Evolutionary conservation across 2,797 vertebrate species (phyloP).

Genomic region (Gephyroberyx darwinii): DNA sequence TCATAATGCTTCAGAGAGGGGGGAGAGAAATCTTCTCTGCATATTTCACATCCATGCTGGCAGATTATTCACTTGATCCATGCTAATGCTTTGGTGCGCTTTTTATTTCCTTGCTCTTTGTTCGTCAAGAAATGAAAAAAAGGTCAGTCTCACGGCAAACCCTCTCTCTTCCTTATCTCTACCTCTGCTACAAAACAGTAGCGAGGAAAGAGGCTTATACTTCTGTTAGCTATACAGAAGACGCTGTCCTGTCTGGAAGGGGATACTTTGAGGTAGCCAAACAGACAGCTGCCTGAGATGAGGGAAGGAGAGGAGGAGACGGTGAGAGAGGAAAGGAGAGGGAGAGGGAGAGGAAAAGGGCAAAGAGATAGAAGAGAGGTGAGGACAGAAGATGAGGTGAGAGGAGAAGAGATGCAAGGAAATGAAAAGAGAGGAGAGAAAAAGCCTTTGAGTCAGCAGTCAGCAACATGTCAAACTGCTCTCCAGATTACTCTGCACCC

Average conservation of each 20-base stretch:
- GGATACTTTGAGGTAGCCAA: slow-evolving; percentile 67
- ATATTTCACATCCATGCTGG: slow-evolving; percentile 51
- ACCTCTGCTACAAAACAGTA: slow-evolving; percentile 46
- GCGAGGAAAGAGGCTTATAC: slow-evolving; percentile 69
- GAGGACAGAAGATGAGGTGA: slow-evolving; percentile 2
- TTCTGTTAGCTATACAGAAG: slow-evolving; percentile 54
- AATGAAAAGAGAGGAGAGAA: slow-evolving; percentile 8
- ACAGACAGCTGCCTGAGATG: slow-evolving; percentile 49
- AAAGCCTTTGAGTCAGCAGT: slow-evolving; percentile 46
- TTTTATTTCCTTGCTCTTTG: slow-evolving; percentile 33
- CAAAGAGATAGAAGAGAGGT: not conserved
- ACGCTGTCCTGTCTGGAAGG: slow-evolving; percentile 50
- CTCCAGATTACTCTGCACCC: slow-evolving; percentile 36
- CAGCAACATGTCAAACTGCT: slow-evolving; percentile 54
- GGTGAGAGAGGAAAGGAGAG: not conserved
- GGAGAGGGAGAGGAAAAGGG: not conserved
- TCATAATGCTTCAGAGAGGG: slow-evolving; percentile 5
- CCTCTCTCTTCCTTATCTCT: slow-evolving; percentile 68
- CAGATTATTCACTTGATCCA: slow-evolving; percentile 68
- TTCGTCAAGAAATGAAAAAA: slow-evolving; percentile 44
- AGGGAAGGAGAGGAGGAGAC: slow-evolving; percentile 4
- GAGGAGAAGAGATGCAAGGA: slow-evolving; percentile 16
- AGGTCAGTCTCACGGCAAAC: slow-evolving; percentile 58
- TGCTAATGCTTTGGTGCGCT: slow-evolving; percentile 63
- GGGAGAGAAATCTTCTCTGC: slow-evolving; percentile 38